phyloP scores from a whole-genome alignment of 2,113 vertebrate species.

The Murina feae region DNA sequence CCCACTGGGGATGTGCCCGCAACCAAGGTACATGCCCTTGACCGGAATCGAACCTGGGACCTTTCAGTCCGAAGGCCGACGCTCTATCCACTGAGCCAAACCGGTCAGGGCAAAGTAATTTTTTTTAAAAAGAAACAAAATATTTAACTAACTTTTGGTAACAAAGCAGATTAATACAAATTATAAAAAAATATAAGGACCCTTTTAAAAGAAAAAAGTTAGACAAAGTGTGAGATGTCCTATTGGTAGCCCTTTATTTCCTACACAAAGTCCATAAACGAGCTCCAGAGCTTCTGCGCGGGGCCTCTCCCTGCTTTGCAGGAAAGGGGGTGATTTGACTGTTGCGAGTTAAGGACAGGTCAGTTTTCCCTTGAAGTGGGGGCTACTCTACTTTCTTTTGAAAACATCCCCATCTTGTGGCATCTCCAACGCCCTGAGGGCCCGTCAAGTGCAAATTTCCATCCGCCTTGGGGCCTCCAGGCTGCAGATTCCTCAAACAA shows the following conservation, averaged over 20 bases:
- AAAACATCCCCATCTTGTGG: conserved; percentile 56
- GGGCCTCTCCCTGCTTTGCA: background rate
- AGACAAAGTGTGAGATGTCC: background rate
- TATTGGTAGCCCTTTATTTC: background rate
- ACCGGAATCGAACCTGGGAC: too few relatives aligned
- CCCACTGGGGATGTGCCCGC: too few relatives aligned
- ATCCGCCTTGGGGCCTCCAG: background rate
- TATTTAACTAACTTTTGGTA: background rate
- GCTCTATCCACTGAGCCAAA: too few relatives aligned
- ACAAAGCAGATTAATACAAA: background rate
- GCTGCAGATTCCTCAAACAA: background rate
- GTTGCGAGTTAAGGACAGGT: background rate
- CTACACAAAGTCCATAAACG: background rate
- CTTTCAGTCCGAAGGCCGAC: too few relatives aligned
- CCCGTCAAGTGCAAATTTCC: background rate
- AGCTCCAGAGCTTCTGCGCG: background rate
- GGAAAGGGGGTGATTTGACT: background rate
- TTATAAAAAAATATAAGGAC: background rate
- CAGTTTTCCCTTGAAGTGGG: background rate
- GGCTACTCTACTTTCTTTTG: conserved; percentile 18
- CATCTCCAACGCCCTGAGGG: background rate
- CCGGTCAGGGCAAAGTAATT: too few relatives aligned
- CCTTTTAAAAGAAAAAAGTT: background rate
- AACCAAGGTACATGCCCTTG: too few relatives aligned
- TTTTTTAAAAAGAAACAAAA: background rate